Evolutionary conservation across 2,888 invertebrate species (phyloP).

Genomic region (Argynnis bischoffii): DNA sequence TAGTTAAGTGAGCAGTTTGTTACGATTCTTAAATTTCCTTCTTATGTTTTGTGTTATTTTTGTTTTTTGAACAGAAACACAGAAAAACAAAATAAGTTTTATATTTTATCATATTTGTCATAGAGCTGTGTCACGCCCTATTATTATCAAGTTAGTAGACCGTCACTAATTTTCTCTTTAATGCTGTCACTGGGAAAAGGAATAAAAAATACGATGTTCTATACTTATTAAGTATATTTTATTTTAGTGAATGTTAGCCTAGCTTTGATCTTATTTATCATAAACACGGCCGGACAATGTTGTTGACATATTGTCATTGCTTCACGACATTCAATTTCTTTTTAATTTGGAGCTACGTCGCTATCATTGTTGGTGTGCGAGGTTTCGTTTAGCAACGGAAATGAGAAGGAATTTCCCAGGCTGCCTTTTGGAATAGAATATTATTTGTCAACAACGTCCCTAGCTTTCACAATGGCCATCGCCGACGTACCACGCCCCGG

Average conservation of each 20-base stretch:
- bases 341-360: constrained; percentile 69
- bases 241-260: constrained; percentile 1
- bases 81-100: constrained; percentile 33
- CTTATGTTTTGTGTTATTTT: constrained; percentile 55
- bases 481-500: constrained; percentile 71
- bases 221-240: constrained; percentile 8
- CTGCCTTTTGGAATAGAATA: constrained; percentile 69
- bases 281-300: constrained; percentile 30
- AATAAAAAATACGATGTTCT: constrained; percentile 10
- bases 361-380: constrained; percentile 64
- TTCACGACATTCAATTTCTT: constrained; percentile 70
- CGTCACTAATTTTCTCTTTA: constrained; percentile 19
- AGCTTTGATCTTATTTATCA: constrained; percentile 19
- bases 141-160: constrained; percentile 63
- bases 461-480: constrained; percentile 61
- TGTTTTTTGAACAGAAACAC: constrained; percentile 21
- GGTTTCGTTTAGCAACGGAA: constrained; percentile 74
- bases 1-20: constrained; percentile 56
- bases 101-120: constrained; percentile 51
- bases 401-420: constrained; percentile 74
- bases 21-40: constrained; percentile 45
- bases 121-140: constrained; percentile 49
- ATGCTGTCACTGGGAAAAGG: constrained; percentile 14
- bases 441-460: constrained; percentile 64
- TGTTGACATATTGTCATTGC: constrained; percentile 71